Evolutionary conservation across 30 jellyfish, hydroid and myxozoan species (phyloP).

Genomic region (Aurelia sp.): DNA sequence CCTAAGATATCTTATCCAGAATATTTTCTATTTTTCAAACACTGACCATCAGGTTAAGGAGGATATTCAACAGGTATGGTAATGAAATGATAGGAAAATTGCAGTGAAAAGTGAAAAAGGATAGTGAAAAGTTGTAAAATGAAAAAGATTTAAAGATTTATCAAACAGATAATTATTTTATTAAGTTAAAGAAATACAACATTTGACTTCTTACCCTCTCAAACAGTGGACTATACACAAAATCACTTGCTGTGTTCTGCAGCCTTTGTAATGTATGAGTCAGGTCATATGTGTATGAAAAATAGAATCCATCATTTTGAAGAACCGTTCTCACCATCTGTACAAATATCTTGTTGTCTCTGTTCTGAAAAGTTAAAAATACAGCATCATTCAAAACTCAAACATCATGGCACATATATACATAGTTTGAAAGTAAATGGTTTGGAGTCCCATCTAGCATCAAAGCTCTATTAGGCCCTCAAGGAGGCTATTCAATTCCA

Average conservation of each 20-base stretch:
- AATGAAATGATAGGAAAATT: neutral
- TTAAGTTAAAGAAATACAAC: neutral
- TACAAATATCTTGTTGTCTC: slow-evolving; percentile 81
- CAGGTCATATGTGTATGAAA: slow-evolving; percentile 93
- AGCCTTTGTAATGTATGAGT: slow-evolving; percentile 91
- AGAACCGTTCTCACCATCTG: slow-evolving; percentile 83
- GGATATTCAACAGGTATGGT: neutral
- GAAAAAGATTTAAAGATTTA: neutral
- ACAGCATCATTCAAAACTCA: neutral
- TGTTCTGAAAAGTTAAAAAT: slow-evolving; percentile 51
- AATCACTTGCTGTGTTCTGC: slow-evolving; percentile 86
- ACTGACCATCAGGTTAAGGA: too few relatives aligned
- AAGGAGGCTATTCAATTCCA: too few relatives aligned
- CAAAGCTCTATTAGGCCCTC: too few relatives aligned
- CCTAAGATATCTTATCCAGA: neutral
- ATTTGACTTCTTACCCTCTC: slow-evolving; percentile 81
- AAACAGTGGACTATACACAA: slow-evolving; percentile 77
- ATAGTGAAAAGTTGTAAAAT: neutral
- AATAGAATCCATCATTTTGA: slow-evolving; percentile 91
- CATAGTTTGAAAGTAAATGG: too few relatives aligned
- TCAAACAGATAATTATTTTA: neutral
- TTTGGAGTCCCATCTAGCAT: too few relatives aligned
- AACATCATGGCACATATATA: too few relatives aligned
- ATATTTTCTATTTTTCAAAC: too few relatives aligned
- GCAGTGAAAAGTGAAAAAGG: neutral